Percentiles rank a stretch among this genome's conserved stretches.
Conservation (phyloP, 2,888 invertebrate species). For the Ichneumon xanthorius region DNA sequence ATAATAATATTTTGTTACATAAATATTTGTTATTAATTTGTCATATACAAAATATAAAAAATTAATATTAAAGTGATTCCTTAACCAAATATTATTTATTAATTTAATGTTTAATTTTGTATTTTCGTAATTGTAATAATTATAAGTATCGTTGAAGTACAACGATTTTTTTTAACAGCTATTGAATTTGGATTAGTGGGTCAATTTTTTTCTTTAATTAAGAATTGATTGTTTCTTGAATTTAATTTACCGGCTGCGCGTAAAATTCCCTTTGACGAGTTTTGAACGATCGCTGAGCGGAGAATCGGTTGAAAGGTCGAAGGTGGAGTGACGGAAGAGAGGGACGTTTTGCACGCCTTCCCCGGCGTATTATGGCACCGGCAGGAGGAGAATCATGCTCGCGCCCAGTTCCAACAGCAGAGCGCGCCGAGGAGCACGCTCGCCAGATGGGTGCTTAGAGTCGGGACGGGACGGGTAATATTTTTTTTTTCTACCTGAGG, state of each 20-base stretch:
- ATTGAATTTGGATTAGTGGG: too few relatives aligned
- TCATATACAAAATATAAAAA: too few relatives aligned
- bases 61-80: too few relatives aligned
- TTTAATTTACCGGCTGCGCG: not conserved
- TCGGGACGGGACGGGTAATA: conserved; percentile 74
- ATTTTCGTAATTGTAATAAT: too few relatives aligned
- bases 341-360: conserved; percentile 73
- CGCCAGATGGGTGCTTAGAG: conserved; percentile 78
- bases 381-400: conserved; percentile 59
- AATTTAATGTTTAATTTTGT: too few relatives aligned
- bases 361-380: conserved; percentile 62
- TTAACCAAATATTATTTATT: not conserved
- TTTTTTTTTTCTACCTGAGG: conserved; percentile 81
- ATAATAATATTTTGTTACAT: too few relatives aligned
- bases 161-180: too few relatives aligned
- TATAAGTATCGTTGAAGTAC: too few relatives aligned
- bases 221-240: too few relatives aligned
- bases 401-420: conserved; percentile 51
- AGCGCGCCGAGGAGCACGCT: conserved; percentile 69
- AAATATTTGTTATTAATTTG: too few relatives aligned
- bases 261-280: conserved; percentile 40
- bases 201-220: too few relatives aligned
- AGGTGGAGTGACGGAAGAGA: conserved; percentile 60
- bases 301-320: conserved; percentile 61
- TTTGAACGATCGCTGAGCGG: conserved; percentile 40